Evolutionary conservation across 2,113 vertebrate genomes (phyloP).

Genomic region (Trematomus loennbergii): DNA sequence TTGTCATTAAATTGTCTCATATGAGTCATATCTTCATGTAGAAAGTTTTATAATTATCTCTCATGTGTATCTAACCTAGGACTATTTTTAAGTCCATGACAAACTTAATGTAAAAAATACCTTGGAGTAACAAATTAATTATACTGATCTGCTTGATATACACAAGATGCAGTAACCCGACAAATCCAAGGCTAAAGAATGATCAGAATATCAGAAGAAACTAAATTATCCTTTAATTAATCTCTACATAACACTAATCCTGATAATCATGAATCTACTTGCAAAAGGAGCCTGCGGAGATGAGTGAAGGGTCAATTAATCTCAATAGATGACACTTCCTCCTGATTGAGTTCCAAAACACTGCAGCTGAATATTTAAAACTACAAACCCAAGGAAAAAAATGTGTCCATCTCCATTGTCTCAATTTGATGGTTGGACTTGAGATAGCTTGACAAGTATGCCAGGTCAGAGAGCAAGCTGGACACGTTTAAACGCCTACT

Average conservation of each 20-base stretch:
- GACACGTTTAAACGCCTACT: slow-evolving; percentile 63
- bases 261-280: slow-evolving; percentile 31
- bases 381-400: slow-evolving; percentile 18
- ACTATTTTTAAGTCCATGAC: slow-evolving; percentile 8
- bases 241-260: slow-evolving; percentile 59
- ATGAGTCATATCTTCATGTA: not conserved
- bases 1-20: not conserved
- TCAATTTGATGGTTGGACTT: slow-evolving; percentile 41
- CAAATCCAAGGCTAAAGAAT: slow-evolving; percentile 22
- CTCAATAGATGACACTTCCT: slow-evolving; percentile 32
- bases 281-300: slow-evolving; percentile 26
- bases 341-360: slow-evolving; percentile 26
- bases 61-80: slow-evolving; percentile 19
- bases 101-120: slow-evolving; percentile 24
- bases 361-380: slow-evolving; percentile 22
- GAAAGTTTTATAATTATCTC: slow-evolving; percentile 16
- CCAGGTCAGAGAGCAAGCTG: slow-evolving; percentile 56
- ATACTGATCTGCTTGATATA: slow-evolving; percentile 38
- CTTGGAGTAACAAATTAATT: not conserved
- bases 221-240: slow-evolving; percentile 63
- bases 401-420: slow-evolving; percentile 42
- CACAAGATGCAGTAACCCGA: slow-evolving; percentile 15
- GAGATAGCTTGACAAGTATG: slow-evolving; percentile 56
- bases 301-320: slow-evolving; percentile 56
- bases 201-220: slow-evolving; percentile 12